Evolutionary conservation across 1,140 invertebrate genomes (phyloP), one percentile per base, ranked within the genome.

Genomic region (Pseudobourletiella spinata): DNA sequence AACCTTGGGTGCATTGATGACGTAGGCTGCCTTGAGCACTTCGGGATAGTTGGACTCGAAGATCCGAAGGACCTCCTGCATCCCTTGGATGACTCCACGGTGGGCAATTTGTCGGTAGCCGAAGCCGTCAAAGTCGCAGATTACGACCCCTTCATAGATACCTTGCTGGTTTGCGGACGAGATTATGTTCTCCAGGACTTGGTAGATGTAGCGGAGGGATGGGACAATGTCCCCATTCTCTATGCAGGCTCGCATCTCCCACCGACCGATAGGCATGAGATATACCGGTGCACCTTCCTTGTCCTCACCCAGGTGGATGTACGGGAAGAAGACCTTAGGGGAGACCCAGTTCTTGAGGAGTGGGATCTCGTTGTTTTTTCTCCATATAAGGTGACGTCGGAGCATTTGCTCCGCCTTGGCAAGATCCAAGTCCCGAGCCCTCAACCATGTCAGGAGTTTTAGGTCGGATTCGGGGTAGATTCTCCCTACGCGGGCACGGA

Each of bases 1-100:
- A 22, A 95, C 84, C 74, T 85, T 86, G 6, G 92, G 91, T 0
- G 86, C 88, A 51, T 63, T 63, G 20, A 63, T 58, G 18, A 63
- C 61, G 29, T 25, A 63, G 29, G 43, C 44, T 6, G 61, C 61
- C 30, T 63, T 63, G 2, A 63, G 54, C 8, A 46, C 51, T 39
- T 64, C 63, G 28, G 63, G 63, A 29, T 64, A 64, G 29, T 64
- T 64, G 15, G 57, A 28, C 39, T 64, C 63, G 30, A 64, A 64
- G 20, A 60, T 25, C 35, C 62, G 8, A 3, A 64, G n/a, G n/a
- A 55, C 48, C 39, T 64, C 62, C 22, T 59, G 24, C 16, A 64
- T 50, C 4, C 62, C 62, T 55, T 64, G 62, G 15, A 64, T 18
- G 3, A 64, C 56, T 4, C 56, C 55, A 15, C 62, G 22, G 29